phyloP scores from a whole-genome alignment of 2,888 invertebrate species.

The Patella pellucida region DNA sequence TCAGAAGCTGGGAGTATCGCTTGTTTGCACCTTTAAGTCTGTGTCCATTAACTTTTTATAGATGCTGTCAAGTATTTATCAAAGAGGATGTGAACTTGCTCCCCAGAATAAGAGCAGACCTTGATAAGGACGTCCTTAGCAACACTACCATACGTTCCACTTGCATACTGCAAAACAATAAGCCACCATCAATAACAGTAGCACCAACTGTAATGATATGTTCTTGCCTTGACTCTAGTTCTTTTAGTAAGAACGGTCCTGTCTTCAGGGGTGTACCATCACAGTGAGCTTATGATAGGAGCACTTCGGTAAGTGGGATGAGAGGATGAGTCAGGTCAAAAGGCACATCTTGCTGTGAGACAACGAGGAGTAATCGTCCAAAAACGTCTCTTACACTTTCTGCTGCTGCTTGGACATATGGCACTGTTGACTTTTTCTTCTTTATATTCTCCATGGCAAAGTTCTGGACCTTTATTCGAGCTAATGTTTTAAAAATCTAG shows the following conservation, averaged over 20 bases:
- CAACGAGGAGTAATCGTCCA: background rate
- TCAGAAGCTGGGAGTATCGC: background rate
- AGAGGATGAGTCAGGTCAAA: background rate
- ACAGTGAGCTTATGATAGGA: conserved; percentile 22
- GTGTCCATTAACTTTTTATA: conserved; percentile 18
- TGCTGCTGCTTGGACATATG: background rate
- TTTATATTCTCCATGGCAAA: conserved; percentile 11
- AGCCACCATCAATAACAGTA: conserved; percentile 25
- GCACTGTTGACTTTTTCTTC: background rate
- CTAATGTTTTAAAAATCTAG: conserved; percentile 16
- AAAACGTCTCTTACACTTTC: background rate
- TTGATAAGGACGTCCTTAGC: conserved; percentile 14
- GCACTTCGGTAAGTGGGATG: background rate
- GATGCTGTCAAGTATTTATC: conserved; percentile 17
- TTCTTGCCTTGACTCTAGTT: conserved; percentile 17
- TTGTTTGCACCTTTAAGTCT: conserved; percentile 18
- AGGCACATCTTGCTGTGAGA: background rate
- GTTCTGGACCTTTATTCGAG: conserved; percentile 15
- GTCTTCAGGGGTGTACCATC: conserved; percentile 27
- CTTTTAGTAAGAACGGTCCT: conserved; percentile 5
- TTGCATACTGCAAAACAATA: background rate
- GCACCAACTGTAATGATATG: background rate
- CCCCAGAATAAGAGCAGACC: conserved; percentile 9
- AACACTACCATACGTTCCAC: conserved; percentile 15
- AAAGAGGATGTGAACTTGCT: conserved; percentile 25